phyloP scores from a whole-genome alignment of 2,888 invertebrate genomes.

The Epicampocera succincta region DNA sequence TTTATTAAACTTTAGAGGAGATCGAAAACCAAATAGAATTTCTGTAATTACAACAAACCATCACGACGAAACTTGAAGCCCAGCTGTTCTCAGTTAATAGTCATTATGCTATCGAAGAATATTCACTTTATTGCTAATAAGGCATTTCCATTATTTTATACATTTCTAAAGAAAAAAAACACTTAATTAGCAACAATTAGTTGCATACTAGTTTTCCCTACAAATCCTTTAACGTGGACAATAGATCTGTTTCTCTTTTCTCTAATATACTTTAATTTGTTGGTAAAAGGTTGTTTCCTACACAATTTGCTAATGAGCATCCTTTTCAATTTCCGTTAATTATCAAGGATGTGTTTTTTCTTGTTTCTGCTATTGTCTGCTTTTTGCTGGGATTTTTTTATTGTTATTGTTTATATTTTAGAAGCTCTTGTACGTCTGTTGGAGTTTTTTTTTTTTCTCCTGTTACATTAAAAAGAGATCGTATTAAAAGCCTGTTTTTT shows the following conservation, averaged over 20 bases:
- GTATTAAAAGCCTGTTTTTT: slow-evolving; percentile 9
- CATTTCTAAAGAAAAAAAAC: neutral
- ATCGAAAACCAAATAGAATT: no score
- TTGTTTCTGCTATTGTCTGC: neutral
- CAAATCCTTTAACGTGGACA: neutral
- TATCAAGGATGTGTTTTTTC: slow-evolving; percentile 5
- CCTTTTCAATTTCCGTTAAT: slow-evolving; percentile 56
- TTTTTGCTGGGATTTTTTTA: neutral
- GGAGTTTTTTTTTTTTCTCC: neutral
- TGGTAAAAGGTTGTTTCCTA: slow-evolving; percentile 38
- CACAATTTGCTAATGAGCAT: slow-evolving; percentile 61
- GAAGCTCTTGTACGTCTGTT: slow-evolving; percentile 10
- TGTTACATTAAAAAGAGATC: neutral
- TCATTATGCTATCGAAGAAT: no score
- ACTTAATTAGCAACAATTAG: slow-evolving; percentile 36
- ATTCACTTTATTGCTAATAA: no score
- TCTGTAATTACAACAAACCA: no score
- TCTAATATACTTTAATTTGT: slow-evolving; percentile 31
- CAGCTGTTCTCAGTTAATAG: no score
- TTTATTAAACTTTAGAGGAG: no score
- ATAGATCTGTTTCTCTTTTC: neutral
- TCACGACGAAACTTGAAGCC: no score
- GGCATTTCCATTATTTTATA: no score
- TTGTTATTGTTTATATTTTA: slow-evolving; percentile 1
- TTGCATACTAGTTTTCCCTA: slow-evolving; percentile 23